A percentile compares a stretch with the other conserved stretches of the same genome.
These are phyloP conservation scores for Taphrorychus bicolor DNA, from an alignment of 2,888 invertebrate genomes.

Conservation along the genomic window DNA sequence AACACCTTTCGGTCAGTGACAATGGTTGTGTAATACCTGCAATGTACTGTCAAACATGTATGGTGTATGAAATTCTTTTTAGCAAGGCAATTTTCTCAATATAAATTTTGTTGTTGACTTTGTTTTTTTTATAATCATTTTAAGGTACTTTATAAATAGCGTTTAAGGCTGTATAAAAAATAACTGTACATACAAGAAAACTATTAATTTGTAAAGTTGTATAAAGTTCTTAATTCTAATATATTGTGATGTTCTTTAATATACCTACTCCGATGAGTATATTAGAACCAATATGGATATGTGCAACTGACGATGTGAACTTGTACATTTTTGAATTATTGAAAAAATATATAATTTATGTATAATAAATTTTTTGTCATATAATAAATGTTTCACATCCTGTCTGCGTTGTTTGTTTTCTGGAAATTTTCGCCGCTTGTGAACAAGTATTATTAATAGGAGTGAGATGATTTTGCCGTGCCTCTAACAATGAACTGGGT, in stretches of 20 bases:
- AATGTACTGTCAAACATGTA: no score
- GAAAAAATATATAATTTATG: slow-evolving; percentile 54
- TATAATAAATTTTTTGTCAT: slow-evolving; percentile 58
- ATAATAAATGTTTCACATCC: slow-evolving; percentile 59
- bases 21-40: no score
- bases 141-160: background rate
- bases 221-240: slow-evolving; percentile 33
- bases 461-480: background rate
- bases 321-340: slow-evolving; percentile 44
- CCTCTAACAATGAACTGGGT: background rate
- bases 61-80: no score
- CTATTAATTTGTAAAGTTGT: slow-evolving; percentile 32
- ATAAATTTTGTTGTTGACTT: slow-evolving; percentile 13
- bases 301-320: slow-evolving; percentile 39
- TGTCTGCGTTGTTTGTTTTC: background rate
- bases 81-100: no score
- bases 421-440: background rate
- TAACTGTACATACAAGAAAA: slow-evolving; percentile 25
- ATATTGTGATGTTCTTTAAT: slow-evolving; percentile 42
- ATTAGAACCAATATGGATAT: slow-evolving; percentile 40
- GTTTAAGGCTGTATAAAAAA: slow-evolving; percentile 6
- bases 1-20: no score
- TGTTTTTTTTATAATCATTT: slow-evolving; percentile 5
- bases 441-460: background rate
- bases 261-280: no score